A percentile compares a stretch with the other conserved stretches of the same genome.
phyloP scores from a whole-genome alignment of 2,888 invertebrate genomes.

The Coleophora flavipennella region DNA sequence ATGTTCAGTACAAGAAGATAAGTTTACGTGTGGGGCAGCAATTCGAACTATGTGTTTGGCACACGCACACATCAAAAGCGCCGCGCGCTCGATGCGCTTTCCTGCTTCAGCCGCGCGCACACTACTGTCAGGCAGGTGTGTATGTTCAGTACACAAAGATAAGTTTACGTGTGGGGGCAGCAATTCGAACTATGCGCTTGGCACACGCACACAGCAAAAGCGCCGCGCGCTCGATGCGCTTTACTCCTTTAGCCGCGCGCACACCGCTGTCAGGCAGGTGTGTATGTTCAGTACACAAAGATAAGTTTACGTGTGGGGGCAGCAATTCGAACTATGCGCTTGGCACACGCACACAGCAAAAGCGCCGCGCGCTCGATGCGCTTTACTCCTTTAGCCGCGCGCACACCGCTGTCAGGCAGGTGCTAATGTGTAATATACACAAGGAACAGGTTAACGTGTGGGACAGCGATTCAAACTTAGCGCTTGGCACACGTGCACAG shows the following conservation, averaged over 20 bases:
- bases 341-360: slow-evolving; percentile 81
- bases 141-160: background rate
- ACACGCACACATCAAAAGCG: slow-evolving; percentile 77
- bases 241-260: slow-evolving; percentile 76
- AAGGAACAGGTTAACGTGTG: slow-evolving; percentile 63
- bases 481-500: slow-evolving; percentile 84
- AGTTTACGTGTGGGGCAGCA: slow-evolving; percentile 88
- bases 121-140: slow-evolving; percentile 74
- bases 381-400: slow-evolving; percentile 77
- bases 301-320: slow-evolving; percentile 78
- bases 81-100: slow-evolving; percentile 76
- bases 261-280: slow-evolving; percentile 74
- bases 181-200: slow-evolving; percentile 88
- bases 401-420: slow-evolving; percentile 74
- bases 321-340: slow-evolving; percentile 88
- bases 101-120: slow-evolving; percentile 75
- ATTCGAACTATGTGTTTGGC: slow-evolving; percentile 88
- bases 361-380: slow-evolving; percentile 75
- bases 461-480: slow-evolving; percentile 90
- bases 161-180: slow-evolving; percentile 81
- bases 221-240: slow-evolving; percentile 76
- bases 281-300: slow-evolving; percentile 6
- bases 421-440: slow-evolving; percentile 24
- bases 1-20: background rate
- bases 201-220: slow-evolving; percentile 78